phyloP scores from a whole-genome alignment of 2,888 invertebrate species.

The Cephus pygmeus region DNA sequence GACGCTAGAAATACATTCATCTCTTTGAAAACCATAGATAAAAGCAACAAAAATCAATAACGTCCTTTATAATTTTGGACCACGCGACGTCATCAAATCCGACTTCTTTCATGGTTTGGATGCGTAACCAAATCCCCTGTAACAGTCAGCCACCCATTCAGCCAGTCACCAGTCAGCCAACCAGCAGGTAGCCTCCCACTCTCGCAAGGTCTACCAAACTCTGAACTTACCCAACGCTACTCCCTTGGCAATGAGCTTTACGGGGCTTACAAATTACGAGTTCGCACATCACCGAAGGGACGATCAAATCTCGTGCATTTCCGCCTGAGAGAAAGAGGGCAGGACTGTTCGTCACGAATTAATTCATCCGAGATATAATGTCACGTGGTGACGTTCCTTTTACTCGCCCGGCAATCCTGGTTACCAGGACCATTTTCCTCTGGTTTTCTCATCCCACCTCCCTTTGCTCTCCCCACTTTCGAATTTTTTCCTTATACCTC shows the following conservation, averaged over 20 bases:
- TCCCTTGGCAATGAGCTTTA: constrained; percentile 1
- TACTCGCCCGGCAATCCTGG: not conserved
- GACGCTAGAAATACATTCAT: not conserved
- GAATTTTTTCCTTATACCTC: not conserved
- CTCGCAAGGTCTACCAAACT: not conserved
- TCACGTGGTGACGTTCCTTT: not conserved
- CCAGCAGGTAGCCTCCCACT: not conserved
- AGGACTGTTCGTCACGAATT: constrained; percentile 10
- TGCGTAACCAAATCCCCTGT: not conserved
- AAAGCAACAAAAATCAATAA: not conserved
- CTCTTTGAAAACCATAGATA: not conserved
- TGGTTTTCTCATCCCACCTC: not conserved
- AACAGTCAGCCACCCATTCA: not conserved
- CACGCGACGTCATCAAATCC: not conserved
- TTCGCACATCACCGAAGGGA: constrained; percentile 1
- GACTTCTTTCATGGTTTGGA: not conserved
- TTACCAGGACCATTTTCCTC: not conserved
- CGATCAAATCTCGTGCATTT: not conserved
- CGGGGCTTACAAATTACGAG: constrained; percentile 3
- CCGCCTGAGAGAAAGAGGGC: not conserved
- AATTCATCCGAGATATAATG: constrained; percentile 17
- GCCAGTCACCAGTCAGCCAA: not conserved
- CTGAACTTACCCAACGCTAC: not conserved
- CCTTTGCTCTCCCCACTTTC: not conserved
- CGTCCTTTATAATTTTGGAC: not conserved